phyloP scores from a whole-genome alignment of 2,797 vertebrate genomes.

The Mycteria americana region DNA sequence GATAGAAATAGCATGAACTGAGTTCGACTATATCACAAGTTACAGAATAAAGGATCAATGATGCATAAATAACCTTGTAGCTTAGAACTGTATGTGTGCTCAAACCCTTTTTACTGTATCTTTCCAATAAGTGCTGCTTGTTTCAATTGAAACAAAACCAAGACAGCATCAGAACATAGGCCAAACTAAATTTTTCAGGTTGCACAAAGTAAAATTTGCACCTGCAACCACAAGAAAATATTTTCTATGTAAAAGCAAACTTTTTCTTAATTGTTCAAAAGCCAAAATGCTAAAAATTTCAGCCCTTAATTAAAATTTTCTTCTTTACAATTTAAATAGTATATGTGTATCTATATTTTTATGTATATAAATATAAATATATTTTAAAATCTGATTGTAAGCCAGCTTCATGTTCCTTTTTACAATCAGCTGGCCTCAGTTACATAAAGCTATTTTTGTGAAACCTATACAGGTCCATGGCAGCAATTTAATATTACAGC shows the following conservation, averaged over 20 bases:
- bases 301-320: neutral
- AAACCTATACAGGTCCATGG: neutral
- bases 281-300: neutral
- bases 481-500: neutral
- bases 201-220: neutral
- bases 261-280: neutral
- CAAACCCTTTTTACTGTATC: neutral
- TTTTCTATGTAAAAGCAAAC: neutral
- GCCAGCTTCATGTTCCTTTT: neutral
- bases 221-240: neutral
- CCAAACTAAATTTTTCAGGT: neutral
- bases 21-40: neutral
- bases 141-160: neutral
- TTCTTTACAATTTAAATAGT: neutral
- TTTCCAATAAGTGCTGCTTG: neutral
- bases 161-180: neutral
- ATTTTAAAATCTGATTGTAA: neutral
- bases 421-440: neutral
- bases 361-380: neutral
- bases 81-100: neutral
- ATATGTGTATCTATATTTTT: neutral
- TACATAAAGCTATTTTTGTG: neutral
- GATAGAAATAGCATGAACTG: neutral
- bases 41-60: neutral
- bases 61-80: neutral